Evolutionary conservation across 1,140 invertebrate species (phyloP).

Genomic region (Aphaenogaster floridana): DNA sequence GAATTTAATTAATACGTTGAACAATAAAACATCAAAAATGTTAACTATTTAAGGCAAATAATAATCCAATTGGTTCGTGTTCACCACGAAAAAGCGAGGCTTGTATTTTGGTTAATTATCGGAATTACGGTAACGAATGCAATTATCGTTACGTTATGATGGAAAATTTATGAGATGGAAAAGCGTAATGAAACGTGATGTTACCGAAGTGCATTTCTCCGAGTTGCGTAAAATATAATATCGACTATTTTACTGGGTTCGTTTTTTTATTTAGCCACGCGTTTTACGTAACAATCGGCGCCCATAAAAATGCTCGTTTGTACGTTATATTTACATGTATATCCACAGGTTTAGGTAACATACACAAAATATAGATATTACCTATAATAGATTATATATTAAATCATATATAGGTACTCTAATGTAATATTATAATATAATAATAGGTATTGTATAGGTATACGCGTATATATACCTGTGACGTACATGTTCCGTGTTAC

Average conservation of each 20-base stretch:
- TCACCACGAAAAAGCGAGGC: conserved; percentile 8
- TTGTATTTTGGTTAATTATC: conserved; percentile 43
- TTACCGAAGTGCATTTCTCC: background rate
- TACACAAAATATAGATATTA: background rate
- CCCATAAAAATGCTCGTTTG: background rate
- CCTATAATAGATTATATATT: no score
- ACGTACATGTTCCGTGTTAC: background rate
- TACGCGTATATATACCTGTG: background rate
- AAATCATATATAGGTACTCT: no score
- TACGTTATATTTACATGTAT: background rate
- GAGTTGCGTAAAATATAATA: background rate
- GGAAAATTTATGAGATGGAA: conserved; percentile 35
- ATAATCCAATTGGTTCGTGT: conserved; percentile 16
- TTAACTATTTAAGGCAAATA: conserved; percentile 15
- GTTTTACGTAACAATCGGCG: background rate
- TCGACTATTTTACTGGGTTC: background rate
- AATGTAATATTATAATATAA: background rate
- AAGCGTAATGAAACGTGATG: conserved; percentile 31
- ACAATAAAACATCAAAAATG: conserved; percentile 34
- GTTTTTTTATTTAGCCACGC: background rate
- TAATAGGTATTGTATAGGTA: background rate
- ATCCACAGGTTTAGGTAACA: background rate
- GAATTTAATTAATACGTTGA: conserved; percentile 14
- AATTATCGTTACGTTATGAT: conserved; percentile 29
- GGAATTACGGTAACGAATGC: conserved; percentile 22